Percentiles rank a stretch among this genome's conserved stretches.
Conservation (phyloP, 2,113 vertebrate species). For the Physeter macrocephalus region DNA sequence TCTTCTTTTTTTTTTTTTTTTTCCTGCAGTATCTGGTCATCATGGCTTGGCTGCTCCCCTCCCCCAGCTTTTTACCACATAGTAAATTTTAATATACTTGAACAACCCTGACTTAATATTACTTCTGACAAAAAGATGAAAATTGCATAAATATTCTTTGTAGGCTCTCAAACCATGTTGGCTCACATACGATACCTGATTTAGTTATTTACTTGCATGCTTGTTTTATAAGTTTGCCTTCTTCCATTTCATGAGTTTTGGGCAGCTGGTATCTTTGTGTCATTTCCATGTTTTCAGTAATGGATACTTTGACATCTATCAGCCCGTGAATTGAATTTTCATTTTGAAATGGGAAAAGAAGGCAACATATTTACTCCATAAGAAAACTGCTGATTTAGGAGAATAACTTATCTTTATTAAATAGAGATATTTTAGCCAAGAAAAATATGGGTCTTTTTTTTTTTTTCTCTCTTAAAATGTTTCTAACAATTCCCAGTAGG, state of each 20-base stretch:
- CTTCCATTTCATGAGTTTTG: slow-evolving; percentile 1
- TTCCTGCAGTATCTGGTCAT: not conserved
- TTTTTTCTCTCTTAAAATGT: not conserved
- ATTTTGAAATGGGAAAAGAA: slow-evolving; percentile 14
- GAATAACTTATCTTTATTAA: slow-evolving; percentile 41
- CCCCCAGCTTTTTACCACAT: not conserved
- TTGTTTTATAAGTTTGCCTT: not conserved
- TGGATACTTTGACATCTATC: not conserved
- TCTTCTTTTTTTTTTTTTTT: not conserved
- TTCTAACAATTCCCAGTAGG: slow-evolving; percentile 48
- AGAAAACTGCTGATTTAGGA: slow-evolving; percentile 30
- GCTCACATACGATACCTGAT: not conserved
- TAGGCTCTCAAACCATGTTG: slow-evolving; percentile 33
- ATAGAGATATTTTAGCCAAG: slow-evolving; percentile 31
- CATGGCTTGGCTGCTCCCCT: not conserved
- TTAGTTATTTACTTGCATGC: not conserved
- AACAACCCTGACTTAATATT: not conserved
- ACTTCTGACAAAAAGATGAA: not conserved
- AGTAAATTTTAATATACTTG: not conserved
- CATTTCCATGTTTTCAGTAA: not conserved
- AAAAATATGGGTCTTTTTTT: slow-evolving; percentile 54
- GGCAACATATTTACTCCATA: not conserved
- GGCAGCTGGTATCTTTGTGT: not conserved
- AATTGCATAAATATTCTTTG: slow-evolving; percentile 2
- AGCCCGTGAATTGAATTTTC: not conserved